phyloP scores from a whole-genome alignment of 2,888 invertebrate genomes.

The Temnothorax ravouxi region DNA sequence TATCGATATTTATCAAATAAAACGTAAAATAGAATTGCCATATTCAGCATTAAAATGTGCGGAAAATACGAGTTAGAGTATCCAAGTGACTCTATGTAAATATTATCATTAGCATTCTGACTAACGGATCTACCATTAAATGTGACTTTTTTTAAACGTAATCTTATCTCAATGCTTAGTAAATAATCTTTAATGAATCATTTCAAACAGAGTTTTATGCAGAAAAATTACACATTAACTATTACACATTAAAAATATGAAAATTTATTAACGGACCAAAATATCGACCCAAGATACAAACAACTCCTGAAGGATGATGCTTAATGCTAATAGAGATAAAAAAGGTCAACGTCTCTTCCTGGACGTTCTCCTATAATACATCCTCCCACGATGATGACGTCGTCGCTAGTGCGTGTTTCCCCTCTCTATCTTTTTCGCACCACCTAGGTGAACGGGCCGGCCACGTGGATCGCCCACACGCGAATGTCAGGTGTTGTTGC shows the following conservation, averaged over 20 bases:
- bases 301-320: neutral
- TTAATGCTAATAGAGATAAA: neutral
- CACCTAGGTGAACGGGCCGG: slow-evolving; percentile 57
- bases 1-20: neutral
- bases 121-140: neutral
- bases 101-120: neutral
- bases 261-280: neutral
- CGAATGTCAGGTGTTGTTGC: slow-evolving; percentile 68
- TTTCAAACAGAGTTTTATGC: neutral
- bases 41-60: neutral
- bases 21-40: neutral
- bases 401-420: slow-evolving; percentile 4
- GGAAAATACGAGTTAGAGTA: neutral
- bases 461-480: slow-evolving; percentile 76
- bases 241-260: neutral
- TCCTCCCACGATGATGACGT: slow-evolving; percentile 36
- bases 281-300: neutral
- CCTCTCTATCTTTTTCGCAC: slow-evolving; percentile 41
- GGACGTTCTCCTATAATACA: neutral
- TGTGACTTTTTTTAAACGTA: neutral
- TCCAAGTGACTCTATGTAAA: neutral
- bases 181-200: neutral
- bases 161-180: slow-evolving; percentile 4
- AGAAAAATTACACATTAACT: neutral
- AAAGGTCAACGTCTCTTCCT: neutral